These are phyloP conservation scores for Embiotoca jacksoni DNA, from an alignment of 2,113 vertebrate species.

Conservation along the genomic window DNA sequence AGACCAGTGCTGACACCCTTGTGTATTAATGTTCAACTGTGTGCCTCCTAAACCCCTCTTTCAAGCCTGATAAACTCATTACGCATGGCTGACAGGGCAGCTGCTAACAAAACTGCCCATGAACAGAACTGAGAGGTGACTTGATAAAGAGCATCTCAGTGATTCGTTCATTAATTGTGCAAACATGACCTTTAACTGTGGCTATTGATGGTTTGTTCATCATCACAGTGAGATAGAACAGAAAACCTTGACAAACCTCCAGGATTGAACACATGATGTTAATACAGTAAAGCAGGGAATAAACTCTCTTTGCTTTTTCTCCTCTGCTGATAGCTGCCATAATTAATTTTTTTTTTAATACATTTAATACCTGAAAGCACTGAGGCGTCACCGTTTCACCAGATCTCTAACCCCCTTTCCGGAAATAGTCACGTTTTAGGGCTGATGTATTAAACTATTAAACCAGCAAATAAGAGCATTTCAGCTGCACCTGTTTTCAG, in stretches of 20 bases:
- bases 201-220: neutral
- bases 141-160: neutral
- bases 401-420: too few species aligned
- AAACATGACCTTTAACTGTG: neutral
- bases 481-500: neutral
- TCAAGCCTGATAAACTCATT: conserved; percentile 62
- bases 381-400: too few species aligned
- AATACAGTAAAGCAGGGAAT: neutral
- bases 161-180: conserved; percentile 25
- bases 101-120: conserved; percentile 18
- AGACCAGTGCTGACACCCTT: neutral
- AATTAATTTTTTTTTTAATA: too few species aligned
- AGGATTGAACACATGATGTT: neutral
- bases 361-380: too few species aligned
- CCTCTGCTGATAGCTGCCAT: too few species aligned
- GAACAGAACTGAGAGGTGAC: conserved; percentile 5
- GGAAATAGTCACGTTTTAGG: too few species aligned
- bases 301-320: too few species aligned
- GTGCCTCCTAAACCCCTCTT: conserved; percentile 50
- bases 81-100: conserved; percentile 51
- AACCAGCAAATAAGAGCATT: neutral
- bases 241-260: neutral
- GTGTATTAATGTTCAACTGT: conserved; percentile 16
- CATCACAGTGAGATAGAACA: neutral
- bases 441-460: neutral